phyloP scores from a whole-genome alignment of 2,113 vertebrate genomes.

The Meleagris gallopavo region DNA sequence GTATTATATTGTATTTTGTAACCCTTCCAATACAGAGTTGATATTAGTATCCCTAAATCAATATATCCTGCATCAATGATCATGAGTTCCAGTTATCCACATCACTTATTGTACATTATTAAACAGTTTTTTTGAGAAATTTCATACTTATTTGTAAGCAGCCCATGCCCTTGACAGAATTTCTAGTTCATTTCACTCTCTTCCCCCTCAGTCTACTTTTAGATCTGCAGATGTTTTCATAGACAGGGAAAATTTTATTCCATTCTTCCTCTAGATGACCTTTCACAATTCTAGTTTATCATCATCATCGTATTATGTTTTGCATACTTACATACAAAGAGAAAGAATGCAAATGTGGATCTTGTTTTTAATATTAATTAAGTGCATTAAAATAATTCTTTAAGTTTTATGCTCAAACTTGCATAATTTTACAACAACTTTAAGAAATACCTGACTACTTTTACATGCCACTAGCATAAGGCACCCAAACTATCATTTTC shows the following conservation, averaged over 20 bases:
- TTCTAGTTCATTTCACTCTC: neutral
- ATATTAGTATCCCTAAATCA: neutral
- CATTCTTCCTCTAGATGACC: conserved; percentile 42
- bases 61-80: neutral
- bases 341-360: conserved; percentile 48
- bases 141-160: conserved; percentile 27
- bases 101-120: neutral
- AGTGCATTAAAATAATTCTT: conserved; percentile 14
- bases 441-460: neutral
- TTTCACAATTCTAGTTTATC: conserved; percentile 49
- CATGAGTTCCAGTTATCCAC: neutral
- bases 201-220: neutral
- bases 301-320: neutral
- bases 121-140: neutral
- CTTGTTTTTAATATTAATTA: conserved; percentile 54
- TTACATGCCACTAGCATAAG: neutral
- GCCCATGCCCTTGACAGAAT: neutral
- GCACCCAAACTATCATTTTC: neutral
- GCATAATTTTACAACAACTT: conserved; percentile 14
- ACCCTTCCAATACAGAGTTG: neutral
- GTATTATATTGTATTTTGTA: no score
- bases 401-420: neutral
- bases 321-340: conserved; percentile 43
- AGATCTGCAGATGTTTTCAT: conserved; percentile 36
- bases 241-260: conserved; percentile 19